Evolutionary conservation across 2,113 vertebrate genomes (phyloP), one percentile per base, ranked within the genome.

Genomic region (Oxyruncus cristatus): DNA sequence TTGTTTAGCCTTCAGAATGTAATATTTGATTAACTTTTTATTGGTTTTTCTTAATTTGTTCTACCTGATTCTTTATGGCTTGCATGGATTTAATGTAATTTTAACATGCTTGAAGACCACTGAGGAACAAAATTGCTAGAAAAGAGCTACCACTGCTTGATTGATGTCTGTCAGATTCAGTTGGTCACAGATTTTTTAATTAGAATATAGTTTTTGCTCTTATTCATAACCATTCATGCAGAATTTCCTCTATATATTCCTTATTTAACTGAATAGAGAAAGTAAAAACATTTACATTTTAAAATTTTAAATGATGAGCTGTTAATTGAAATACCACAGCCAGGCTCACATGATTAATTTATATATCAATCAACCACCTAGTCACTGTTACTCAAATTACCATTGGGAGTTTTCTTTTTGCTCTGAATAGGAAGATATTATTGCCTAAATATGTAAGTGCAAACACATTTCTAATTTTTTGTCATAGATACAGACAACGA

Each of bases 201-300:
- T 95, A 79, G 85, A 92, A 88, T 42, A 86, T n/a, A 73, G 41
- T 47, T 96, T 61, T 95, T 89, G 46, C 37, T 79, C 71, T 92
- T 88, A 73, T 74, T 87, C 37, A 26, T 80, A 70, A 61, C 55
- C 30, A 82, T 71, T 95, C 78, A 79, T 83, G 62, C 58, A 94
- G 75, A 89, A 94, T 62, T 80, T 79, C n/a, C 42, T 84, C 33
- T 80, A 62, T 62, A 55, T 79, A 52, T 68, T 84, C 27, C 52
- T 77, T 58, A 35, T 41, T 56, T 83, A 93, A 80, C 55, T 75
- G 44, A 74, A 42, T 12, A 77, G 13, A 71, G 30, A 76, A 93
- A 82, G 26, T 30, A 58, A 30, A 62, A 91, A 91, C 33, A 65
- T 80, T 66, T 81, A 70, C 26, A 55, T 72, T 83, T 84, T n/a